Conservation (phyloP, 2,113 vertebrate species). For the Oncorhynchus clarkii region DNA sequence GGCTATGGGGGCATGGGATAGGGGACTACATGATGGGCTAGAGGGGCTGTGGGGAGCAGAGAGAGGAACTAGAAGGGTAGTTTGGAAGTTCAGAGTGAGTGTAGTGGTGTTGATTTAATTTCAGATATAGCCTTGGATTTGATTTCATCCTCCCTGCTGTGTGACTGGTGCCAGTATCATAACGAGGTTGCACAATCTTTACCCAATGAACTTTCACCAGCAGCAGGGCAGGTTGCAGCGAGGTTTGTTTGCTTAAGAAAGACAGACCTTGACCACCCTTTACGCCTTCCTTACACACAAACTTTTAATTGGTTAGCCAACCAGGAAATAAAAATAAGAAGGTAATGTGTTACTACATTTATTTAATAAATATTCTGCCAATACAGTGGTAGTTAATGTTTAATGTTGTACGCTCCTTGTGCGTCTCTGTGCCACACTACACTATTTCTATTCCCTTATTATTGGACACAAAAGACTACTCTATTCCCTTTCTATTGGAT, state of each 20-base stretch:
- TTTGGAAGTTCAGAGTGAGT: conserved; percentile 10
- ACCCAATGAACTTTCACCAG: conserved; percentile 32
- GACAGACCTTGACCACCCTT: conserved; percentile 41
- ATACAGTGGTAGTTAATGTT: too few relatives aligned
- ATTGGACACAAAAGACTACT: too few relatives aligned
- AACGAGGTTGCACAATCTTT: conserved; percentile 15
- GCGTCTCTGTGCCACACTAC: background rate
- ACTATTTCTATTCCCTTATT: background rate
- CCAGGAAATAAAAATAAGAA: conserved; percentile 8
- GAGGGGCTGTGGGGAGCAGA: conserved; percentile 3
- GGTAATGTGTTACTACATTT: conserved; percentile 16
- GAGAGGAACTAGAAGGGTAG: conserved; percentile 1
- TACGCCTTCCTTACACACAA: conserved; percentile 17
- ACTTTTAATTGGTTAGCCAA: conserved; percentile 42
- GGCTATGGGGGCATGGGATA: conserved; percentile 61
- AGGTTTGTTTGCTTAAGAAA: conserved; percentile 40
- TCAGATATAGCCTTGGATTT: background rate
- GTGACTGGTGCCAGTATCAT: background rate
- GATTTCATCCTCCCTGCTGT: background rate
- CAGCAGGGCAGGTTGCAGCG: background rate
- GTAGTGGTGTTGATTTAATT: background rate
- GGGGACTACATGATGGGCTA: conserved; percentile 7
- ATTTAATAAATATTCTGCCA: too few relatives aligned
- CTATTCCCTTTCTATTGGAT: background rate
- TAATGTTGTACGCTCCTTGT: too few relatives aligned